Base-by-base conservation (phyloP, 2,797 vertebrate genomes). In the Chelon auratus region DNA sequence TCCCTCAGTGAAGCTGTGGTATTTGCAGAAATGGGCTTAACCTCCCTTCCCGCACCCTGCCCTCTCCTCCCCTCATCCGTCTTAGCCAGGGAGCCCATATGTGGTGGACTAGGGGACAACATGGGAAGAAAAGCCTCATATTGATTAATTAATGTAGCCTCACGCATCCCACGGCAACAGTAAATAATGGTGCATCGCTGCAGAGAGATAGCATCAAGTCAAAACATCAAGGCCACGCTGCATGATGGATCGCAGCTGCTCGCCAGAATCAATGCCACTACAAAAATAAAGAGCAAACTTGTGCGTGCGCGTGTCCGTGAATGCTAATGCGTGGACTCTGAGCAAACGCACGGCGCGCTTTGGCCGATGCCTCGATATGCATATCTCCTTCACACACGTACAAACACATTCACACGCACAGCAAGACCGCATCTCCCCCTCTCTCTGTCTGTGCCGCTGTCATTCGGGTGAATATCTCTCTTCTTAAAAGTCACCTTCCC, bases 101-200 rank as follows among this genome's bases (percentile, higher is more conserved):
- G 57, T 75, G 57, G 33, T 53, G 48, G 54, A 83, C 61, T 10
- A 12, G 60, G 80, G 77, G 62, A 80, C 82, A 80, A 67, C 72
- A 71, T 39, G 47, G 62, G 76, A 77, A 87, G 82, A 93, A 91
- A 85, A 77, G 81, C 84, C 66, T 62, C 73, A 62, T 81, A 85
- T 85, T 90, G 91, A 92, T 94, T 89, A 88, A 93, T 94, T 92
- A 91, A 93, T 91, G 90, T 81, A 82, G 78, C 68, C 67, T 52
- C 88, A 79, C 68, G 68, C 68, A 26, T 82, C 83, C 86, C 75
- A 57, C 62, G 50, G 91, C 89, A 89, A 86, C 80, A 76, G 87
- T 93, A 93, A 93, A 93, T 93, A 92, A 93, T 81, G 85, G 71
- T 39, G 9, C 61, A 72, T 91, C 78, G 80, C 84, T 30, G 55